Evolutionary conservation across 2,888 invertebrate genomes (phyloP).

Genomic region (Hirtodrosophila duncani): DNA sequence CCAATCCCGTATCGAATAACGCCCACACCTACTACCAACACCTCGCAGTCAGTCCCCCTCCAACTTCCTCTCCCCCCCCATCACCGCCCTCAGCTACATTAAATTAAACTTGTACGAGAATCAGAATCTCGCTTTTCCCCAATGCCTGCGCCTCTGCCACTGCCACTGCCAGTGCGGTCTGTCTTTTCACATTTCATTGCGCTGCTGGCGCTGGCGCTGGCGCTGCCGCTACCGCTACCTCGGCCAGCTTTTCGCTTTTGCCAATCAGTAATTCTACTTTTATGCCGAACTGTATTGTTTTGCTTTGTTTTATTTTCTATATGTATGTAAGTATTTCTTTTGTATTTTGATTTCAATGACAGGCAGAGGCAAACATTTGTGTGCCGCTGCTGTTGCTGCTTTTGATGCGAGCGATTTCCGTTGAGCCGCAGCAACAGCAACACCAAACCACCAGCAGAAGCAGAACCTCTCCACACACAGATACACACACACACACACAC

Average conservation of each 20-base stretch:
- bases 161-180: slow-evolving; percentile 17
- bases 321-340: slow-evolving; percentile 20
- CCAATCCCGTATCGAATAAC: no score
- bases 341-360: slow-evolving; percentile 25
- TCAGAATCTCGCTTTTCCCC: slow-evolving; percentile 1
- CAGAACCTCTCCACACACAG: background rate
- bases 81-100: slow-evolving; percentile 22
- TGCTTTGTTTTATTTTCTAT: slow-evolving; percentile 10
- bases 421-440: slow-evolving; percentile 24
- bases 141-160: slow-evolving; percentile 1
- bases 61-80: background rate
- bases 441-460: background rate
- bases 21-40: slow-evolving; percentile 34
- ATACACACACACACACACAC: slow-evolving; percentile 1
- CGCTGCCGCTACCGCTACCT: slow-evolving; percentile 1
- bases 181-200: slow-evolving; percentile 48
- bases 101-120: slow-evolving; percentile 42
- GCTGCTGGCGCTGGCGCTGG: slow-evolving; percentile 11
- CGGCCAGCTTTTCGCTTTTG: slow-evolving; percentile 27
- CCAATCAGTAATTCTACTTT: slow-evolving; percentile 45
- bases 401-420: slow-evolving; percentile 34
- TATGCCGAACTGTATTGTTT: slow-evolving; percentile 2
- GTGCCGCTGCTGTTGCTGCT: slow-evolving; percentile 8
- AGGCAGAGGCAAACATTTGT: slow-evolving; percentile 13
- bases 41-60: slow-evolving; percentile 14